These are phyloP conservation scores for Disparrhopalites patrizii DNA, from an alignment of 2,888 invertebrate genomes.

Conservation along the genomic window DNA sequence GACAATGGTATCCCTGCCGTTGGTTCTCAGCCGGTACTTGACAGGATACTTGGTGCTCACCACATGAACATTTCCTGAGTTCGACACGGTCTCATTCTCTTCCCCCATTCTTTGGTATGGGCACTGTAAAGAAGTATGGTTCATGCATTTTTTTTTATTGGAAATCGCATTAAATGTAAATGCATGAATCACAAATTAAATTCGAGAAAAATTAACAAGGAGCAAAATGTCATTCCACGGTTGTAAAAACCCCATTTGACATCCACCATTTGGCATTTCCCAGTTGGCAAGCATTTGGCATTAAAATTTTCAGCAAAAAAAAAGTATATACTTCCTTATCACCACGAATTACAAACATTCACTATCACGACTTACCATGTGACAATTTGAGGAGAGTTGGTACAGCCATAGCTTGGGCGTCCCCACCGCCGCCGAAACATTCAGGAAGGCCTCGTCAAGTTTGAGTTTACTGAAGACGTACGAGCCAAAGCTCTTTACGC, in stretches of 20 bases:
- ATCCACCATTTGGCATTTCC: too few species aligned
- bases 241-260: neutral
- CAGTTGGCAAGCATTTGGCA: too few species aligned
- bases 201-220: neutral
- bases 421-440: conserved; percentile 51
- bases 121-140: conserved; percentile 24
- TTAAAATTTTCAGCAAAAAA: too few species aligned
- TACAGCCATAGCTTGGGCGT: conserved; percentile 58
- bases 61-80: conserved; percentile 1
- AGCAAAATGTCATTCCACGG: neutral
- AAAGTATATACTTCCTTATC: too few species aligned
- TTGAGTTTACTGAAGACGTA: conserved; percentile 59
- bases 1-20: conserved; percentile 30
- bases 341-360: too few species aligned
- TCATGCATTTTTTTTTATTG: neutral
- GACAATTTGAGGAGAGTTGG: conserved; percentile 66
- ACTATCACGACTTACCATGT: conserved; percentile 66
- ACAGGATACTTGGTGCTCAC: conserved; percentile 37
- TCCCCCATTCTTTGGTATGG: conserved; percentile 20
- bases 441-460: conserved; percentile 66
- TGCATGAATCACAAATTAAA: neutral
- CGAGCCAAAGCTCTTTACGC: conserved; percentile 55
- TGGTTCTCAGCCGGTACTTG: conserved; percentile 42
- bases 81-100: conserved; percentile 5
- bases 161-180: neutral